Evolutionary conservation across 2,888 invertebrate genomes (phyloP).

Genomic region (Epiperipatus broadwayi): DNA sequence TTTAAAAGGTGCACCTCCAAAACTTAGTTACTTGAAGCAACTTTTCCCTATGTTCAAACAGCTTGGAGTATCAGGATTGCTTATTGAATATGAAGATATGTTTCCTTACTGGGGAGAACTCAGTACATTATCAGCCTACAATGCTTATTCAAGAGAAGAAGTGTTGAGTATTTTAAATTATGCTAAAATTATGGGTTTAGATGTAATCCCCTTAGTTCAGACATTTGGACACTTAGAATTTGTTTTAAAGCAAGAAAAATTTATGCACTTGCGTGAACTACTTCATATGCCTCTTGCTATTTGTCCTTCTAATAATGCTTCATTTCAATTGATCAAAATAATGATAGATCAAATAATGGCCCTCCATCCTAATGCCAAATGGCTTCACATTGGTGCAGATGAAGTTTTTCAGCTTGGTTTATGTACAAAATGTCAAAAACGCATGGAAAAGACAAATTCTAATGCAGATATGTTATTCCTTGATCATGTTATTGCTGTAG

Average conservation of each 20-base stretch:
- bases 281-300: constrained; percentile 40
- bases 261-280: constrained; percentile 44
- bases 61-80: constrained; percentile 34
- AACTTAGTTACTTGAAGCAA: constrained; percentile 30
- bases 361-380: constrained; percentile 21
- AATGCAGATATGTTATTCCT: not conserved
- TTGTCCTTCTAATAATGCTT: constrained; percentile 31
- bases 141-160: constrained; percentile 27
- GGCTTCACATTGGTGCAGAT: constrained; percentile 51
- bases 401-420: constrained; percentile 51
- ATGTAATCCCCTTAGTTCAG: constrained; percentile 38
- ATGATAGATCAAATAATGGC: constrained; percentile 28
- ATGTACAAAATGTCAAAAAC: constrained; percentile 37
- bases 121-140: constrained; percentile 30
- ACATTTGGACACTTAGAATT: constrained; percentile 41
- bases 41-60: too few relatives aligned
- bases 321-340: constrained; percentile 23
- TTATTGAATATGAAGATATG: constrained; percentile 44
- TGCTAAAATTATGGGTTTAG: constrained; percentile 27
- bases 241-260: constrained; percentile 50
- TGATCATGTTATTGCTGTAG: not conserved
- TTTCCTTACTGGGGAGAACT: constrained; percentile 37
- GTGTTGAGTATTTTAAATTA: constrained; percentile 22
- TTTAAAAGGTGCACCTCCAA: constrained; percentile 36
- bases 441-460: constrained; percentile 1